Conservation (phyloP, 2,888 invertebrate species). For the Lithophane leautieri region DNA sequence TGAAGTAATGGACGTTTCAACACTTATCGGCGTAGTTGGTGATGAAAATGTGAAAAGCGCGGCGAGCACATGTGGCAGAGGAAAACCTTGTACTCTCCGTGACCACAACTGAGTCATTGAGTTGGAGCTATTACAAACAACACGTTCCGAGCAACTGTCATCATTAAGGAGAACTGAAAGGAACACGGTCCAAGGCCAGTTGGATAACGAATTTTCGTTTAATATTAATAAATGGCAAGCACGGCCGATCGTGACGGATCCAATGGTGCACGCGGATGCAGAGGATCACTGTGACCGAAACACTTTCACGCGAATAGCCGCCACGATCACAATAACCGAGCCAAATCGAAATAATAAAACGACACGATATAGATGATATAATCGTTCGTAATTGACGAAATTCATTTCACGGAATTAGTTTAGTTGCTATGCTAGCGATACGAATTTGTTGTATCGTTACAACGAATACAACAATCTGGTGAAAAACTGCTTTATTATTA, state of each 20-base stretch:
- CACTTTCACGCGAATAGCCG: slow-evolving; percentile 82
- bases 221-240: slow-evolving; percentile 88
- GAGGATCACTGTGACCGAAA: slow-evolving; percentile 75
- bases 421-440: slow-evolving; percentile 57
- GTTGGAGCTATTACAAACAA: slow-evolving; percentile 82
- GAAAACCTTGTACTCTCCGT: slow-evolving; percentile 76
- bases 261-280: slow-evolving; percentile 83
- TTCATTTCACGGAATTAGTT: slow-evolving; percentile 70
- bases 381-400: slow-evolving; percentile 72
- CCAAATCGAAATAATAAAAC: slow-evolving; percentile 77
- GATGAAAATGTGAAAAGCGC: slow-evolving; percentile 61
- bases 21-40: slow-evolving; percentile 59
- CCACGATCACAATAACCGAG: slow-evolving; percentile 73
- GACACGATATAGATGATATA: slow-evolving; percentile 78
- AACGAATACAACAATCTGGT: slow-evolving; percentile 23
- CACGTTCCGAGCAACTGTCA: slow-evolving; percentile 88
- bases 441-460: slow-evolving; percentile 35
- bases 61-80: slow-evolving; percentile 55
- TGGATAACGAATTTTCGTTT: slow-evolving; percentile 90
- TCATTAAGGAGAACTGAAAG: slow-evolving; percentile 89
- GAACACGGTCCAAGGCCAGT: slow-evolving; percentile 87
- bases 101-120: slow-evolving; percentile 76
- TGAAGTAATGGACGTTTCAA: slow-evolving; percentile 69
- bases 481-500: slow-evolving; percentile 44
- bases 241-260: slow-evolving; percentile 86